Base-by-base conservation (phyloP, 2,888 invertebrate genomes). In the Chymomyza procnemis region DNA sequence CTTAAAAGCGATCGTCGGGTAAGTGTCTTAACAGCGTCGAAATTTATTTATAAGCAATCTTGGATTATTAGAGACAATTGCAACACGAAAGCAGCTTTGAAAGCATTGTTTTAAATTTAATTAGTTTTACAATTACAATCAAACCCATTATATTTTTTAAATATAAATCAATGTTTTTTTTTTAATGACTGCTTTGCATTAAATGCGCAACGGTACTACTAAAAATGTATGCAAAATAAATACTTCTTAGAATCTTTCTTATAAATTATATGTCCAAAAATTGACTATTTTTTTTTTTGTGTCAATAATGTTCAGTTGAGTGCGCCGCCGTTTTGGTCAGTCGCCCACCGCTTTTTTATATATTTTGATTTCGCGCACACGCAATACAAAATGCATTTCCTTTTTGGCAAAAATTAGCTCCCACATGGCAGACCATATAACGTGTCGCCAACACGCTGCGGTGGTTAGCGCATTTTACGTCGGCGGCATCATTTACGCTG, bases 1-100 rank as follows among this genome's bases (percentile, higher is more conserved):
- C 79, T 88, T 26, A 91, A 91, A 76, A 90, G 90, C 76, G 90
- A 91, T 87, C 90, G 90, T 83, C 89, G 90, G 88, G 90, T 91
- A 90, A 89, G 90, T 91, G 76, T 75, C 71, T 61, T 9, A 41
- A 9, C 16, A 47, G 14, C 4, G 50, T 4, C 18, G n/a, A 58
- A 50, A 9, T 26, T 26, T 3, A 26, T 26, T 26, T 26, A 18
- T 19, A n/a, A 18, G 3, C 14, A 9, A 9, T 1, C 12, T 58
- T 58, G 64, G 64, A 64, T 64, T 64, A 59, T 5, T 41, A 12
- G 34, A 1, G 12, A 12, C 2, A 4, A 1, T 16, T 47, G 47
- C 4, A 16, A 8, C 2, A n/a, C 14, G 14, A 52, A 52, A 19
- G 18, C 5, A 52, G 9, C 52, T 18, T 52, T n/a, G 1, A 19